Evolutionary conservation across 2,797 vertebrate genomes (phyloP).

Genomic region (Clarias pachynema): DNA sequence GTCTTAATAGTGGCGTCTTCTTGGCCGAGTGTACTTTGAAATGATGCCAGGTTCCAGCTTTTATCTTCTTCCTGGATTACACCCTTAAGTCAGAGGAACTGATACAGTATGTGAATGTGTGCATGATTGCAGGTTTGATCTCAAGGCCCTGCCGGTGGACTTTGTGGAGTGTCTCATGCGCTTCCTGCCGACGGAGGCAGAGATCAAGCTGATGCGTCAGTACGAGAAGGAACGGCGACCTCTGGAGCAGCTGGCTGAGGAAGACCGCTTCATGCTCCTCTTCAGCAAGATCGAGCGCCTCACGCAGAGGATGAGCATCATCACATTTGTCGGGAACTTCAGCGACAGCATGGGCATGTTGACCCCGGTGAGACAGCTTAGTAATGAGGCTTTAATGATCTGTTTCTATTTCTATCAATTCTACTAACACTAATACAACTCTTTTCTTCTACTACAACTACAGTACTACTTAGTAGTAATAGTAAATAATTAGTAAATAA

Average conservation of each 20-base stretch:
- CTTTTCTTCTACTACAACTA: neutral
- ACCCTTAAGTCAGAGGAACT: neutral
- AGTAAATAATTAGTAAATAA: too few species aligned
- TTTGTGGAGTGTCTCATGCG: slow-evolving; percentile 92
- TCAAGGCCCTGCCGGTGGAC: slow-evolving; percentile 90
- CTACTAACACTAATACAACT: neutral
- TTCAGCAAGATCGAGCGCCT: slow-evolving; percentile 97
- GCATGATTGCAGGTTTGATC: slow-evolving; percentile 78
- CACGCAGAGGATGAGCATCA: slow-evolving; percentile 94
- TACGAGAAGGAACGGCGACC: slow-evolving; percentile 92
- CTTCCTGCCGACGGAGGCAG: slow-evolving; percentile 89
- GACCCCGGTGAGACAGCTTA: slow-evolving; percentile 76
- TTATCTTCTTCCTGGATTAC: slow-evolving; percentile 1
- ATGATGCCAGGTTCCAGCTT: neutral
- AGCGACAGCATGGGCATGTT: slow-evolving; percentile 89
- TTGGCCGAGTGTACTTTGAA: neutral
- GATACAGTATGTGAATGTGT: neutral
- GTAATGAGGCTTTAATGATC: neutral
- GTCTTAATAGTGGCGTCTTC: neutral
- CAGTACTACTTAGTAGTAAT: too few species aligned
- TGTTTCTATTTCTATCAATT: neutral
- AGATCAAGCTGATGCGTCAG: slow-evolving; percentile 89
- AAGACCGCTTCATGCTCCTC: slow-evolving; percentile 94
- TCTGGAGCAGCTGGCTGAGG: slow-evolving; percentile 88
- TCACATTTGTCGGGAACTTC: slow-evolving; percentile 97